phyloP scores from a whole-genome alignment of 2,888 invertebrate species.

The Caenorhabditis sp. region DNA sequence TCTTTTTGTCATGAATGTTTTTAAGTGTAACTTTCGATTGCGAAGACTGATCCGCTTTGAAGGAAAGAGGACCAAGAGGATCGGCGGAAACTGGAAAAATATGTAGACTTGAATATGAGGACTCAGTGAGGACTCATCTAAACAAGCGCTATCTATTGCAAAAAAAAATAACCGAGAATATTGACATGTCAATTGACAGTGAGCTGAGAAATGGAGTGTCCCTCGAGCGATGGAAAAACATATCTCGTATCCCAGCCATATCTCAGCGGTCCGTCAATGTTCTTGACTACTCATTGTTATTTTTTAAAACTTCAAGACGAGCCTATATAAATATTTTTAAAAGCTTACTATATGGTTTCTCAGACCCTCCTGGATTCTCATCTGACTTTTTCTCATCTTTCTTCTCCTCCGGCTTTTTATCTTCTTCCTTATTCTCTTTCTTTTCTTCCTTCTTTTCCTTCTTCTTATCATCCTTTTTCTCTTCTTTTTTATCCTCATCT shows the following conservation, averaged over 20 bases:
- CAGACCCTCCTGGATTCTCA: not conserved
- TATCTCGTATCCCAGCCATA: too few species aligned
- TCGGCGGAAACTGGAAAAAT: constrained; percentile 8
- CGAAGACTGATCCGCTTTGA: constrained; percentile 19
- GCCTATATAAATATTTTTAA: too few species aligned
- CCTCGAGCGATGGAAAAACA: too few species aligned
- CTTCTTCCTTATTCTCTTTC: constrained; percentile 8
- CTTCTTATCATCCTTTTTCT: not conserved
- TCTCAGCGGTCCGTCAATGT: too few species aligned
- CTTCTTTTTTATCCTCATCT: not conserved
- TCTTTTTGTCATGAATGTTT: constrained; percentile 39
- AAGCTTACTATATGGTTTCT: constrained; percentile 20
- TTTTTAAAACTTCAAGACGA: too few species aligned
- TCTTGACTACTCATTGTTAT: too few species aligned
- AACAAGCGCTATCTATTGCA: too few species aligned
- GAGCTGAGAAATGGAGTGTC: too few species aligned
- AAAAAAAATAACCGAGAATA: too few species aligned
- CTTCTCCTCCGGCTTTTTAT: not conserved
- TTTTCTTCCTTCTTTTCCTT: constrained; percentile 2
- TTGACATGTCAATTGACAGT: too few species aligned
- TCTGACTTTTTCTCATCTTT: constrained; percentile 16
- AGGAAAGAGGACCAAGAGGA: constrained; percentile 8
- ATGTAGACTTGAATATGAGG: too few species aligned
- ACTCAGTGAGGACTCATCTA: too few species aligned
- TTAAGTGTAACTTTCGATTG: constrained; percentile 35